Percentiles rank a stretch among this genome's conserved stretches.
Evolutionary conservation across 2,888 invertebrate species (phyloP).

Genomic region (Baronia brevicornis): DNA sequence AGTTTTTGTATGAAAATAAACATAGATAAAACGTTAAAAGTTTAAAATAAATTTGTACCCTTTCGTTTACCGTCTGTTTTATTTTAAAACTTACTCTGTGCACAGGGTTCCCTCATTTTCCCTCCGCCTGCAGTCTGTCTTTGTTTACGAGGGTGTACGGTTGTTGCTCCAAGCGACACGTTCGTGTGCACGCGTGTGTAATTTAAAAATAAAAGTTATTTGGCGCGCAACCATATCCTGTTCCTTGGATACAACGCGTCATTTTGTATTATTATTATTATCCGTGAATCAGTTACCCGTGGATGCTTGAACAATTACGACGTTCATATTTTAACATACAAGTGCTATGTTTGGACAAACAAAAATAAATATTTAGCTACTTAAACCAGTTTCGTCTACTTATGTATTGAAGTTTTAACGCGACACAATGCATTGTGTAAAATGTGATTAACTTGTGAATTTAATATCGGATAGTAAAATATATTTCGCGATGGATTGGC

Average conservation of each 20-base stretch:
- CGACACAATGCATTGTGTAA: neutral
- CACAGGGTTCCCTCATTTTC: slow-evolving; percentile 41
- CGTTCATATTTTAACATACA: slow-evolving; percentile 1
- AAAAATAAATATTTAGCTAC: slow-evolving; percentile 8
- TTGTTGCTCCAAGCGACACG: slow-evolving; percentile 38
- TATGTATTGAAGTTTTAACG: no score
- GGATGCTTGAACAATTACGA: slow-evolving; percentile 3
- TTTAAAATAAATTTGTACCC: no score
- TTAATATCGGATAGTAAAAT: slow-evolving; percentile 7
- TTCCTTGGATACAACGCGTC: slow-evolving; percentile 2
- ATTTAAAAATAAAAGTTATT: slow-evolving; percentile 50
- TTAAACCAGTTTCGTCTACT: slow-evolving; percentile 12
- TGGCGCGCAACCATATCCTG: slow-evolving; percentile 27
- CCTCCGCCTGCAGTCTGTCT: slow-evolving; percentile 56
- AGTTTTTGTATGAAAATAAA: no score
- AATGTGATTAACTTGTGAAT: slow-evolving; percentile 1
- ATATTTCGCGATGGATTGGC: slow-evolving; percentile 77
- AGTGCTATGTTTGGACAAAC: slow-evolving; percentile 9
- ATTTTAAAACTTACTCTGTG: slow-evolving; percentile 30
- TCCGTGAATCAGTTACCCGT: slow-evolving; percentile 10
- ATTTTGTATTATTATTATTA: slow-evolving; percentile 11
- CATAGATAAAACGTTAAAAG: no score
- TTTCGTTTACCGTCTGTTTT: neutral
- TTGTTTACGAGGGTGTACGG: slow-evolving; percentile 52
- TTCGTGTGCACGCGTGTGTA: slow-evolving; percentile 33